Evolutionary conservation across 2,113 vertebrate genomes (phyloP), one percentile per base, ranked within the genome.

Genomic region (Calidris pugnax): DNA sequence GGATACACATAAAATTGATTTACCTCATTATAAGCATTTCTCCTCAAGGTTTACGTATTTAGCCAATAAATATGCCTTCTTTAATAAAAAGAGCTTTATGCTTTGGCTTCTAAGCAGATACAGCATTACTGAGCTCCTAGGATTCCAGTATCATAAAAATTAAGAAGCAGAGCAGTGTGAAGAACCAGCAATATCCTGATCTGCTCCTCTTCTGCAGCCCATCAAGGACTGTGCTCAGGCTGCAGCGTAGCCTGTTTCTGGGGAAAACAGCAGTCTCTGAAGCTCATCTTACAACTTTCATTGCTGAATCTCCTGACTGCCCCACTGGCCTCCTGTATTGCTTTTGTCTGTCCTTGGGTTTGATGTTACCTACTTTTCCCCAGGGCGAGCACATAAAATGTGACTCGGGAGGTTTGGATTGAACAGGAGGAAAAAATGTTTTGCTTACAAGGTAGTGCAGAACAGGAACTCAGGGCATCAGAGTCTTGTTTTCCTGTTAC

Each of bases 391-490:
- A 4, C 63, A 48, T 41, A 35, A 43, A 66, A 10, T 9, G 59
- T 10, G 20, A 50, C 72, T 84, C 5, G 6, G 1, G 2, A 51
- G 48, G 48, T 47, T 83, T 63, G 57, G 66, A 1, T 10, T 47
- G 85, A 85, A 9, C 35, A 4, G 0, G 1, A 79, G 57, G 67
- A 10, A 16, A 24, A 23, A 37, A 2, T 4, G 0, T 71, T 85
- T 43, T 64, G 59, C 62, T 47, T 23, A 7, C 6, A 1, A 6
- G 74, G 32, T 19, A 32, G 62, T 4, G 4, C 64, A 37, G 84
- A 50, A 7, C 17, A 30, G 87, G 84, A 71, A 1, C 19, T 21
- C 1, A 0, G 14, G 37, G 20, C 0, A 1, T 27, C 62, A 35
- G 60, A 41, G 48, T 22, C 48, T 80, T 5, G 1, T 73, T 74